Conservation (phyloP, 2,113 vertebrate genomes). For the Turdus rufiventris region DNA sequence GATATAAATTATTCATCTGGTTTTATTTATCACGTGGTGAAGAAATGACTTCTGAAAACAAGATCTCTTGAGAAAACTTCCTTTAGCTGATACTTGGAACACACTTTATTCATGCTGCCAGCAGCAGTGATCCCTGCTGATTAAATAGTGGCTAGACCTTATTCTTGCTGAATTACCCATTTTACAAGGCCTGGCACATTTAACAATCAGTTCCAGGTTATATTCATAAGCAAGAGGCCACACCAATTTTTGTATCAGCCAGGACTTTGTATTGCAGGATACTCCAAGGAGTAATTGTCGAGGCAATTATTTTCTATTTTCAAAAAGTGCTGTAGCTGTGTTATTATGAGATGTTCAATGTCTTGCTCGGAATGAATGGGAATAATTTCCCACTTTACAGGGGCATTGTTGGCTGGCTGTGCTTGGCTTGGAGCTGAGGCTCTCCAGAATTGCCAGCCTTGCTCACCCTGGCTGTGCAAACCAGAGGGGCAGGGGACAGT, state of each 20-base stretch:
- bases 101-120: neutral
- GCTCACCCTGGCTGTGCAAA: neutral
- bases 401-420: neutral
- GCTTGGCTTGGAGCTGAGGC: neutral
- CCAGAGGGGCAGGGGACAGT: neutral
- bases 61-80: neutral
- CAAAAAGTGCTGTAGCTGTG: neutral
- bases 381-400: neutral
- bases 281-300: neutral
- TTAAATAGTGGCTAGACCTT: neutral
- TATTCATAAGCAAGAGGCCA: neutral
- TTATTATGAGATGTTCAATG: neutral
- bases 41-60: slow-evolving; percentile 2
- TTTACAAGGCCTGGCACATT: neutral
- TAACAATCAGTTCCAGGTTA: neutral
- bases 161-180: neutral
- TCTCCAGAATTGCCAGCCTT: neutral
- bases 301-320: neutral
- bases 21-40: neutral
- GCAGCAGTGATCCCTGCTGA: neutral
- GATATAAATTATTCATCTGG: neutral
- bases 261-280: neutral
- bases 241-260: neutral
- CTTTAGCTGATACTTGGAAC: neutral
- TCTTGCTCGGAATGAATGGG: neutral